Evolutionary conservation across 2,888 invertebrate genomes (phyloP).

Genomic region (Sinodicranocentrus sp.): DNA sequence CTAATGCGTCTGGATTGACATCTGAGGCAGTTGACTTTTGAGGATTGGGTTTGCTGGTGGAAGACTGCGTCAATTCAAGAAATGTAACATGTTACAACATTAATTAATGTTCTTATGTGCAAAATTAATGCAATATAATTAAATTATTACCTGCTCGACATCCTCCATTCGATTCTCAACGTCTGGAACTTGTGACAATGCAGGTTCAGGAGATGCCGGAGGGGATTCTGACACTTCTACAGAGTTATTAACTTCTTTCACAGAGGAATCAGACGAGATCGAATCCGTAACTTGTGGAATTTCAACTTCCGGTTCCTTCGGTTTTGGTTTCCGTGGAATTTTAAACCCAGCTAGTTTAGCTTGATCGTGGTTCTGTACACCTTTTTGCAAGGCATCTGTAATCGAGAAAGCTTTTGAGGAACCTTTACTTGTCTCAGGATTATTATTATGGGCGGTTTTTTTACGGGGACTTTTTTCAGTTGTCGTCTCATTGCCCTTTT

Average conservation of each 20-base stretch:
- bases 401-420: no score
- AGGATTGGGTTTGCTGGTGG: constrained; percentile 26
- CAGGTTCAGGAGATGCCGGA: constrained; percentile 55
- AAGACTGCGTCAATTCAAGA: neutral
- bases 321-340: constrained; percentile 53
- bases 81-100: no score
- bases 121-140: neutral
- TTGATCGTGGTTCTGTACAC: neutral
- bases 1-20: constrained; percentile 55
- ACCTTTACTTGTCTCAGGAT: neutral
- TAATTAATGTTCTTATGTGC: no score
- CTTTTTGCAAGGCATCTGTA: no score
- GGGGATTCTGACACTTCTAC: constrained; percentile 35
- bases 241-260: neutral
- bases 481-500: constrained; percentile 22
- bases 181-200: constrained; percentile 54
- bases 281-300: neutral
- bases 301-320: constrained; percentile 29
- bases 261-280: neutral
- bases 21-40: constrained; percentile 6
- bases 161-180: constrained; percentile 35
- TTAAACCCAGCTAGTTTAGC: constrained; percentile 49
- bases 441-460: neutral
- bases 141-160: constrained; percentile 40
- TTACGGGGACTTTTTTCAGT: constrained; percentile 21